Percentiles rank a stretch among this genome's conserved stretches.
These are phyloP conservation scores for Scaptomyza polygonia DNA, from an alignment of 2,888 invertebrate species.

Conservation along the genomic window DNA sequence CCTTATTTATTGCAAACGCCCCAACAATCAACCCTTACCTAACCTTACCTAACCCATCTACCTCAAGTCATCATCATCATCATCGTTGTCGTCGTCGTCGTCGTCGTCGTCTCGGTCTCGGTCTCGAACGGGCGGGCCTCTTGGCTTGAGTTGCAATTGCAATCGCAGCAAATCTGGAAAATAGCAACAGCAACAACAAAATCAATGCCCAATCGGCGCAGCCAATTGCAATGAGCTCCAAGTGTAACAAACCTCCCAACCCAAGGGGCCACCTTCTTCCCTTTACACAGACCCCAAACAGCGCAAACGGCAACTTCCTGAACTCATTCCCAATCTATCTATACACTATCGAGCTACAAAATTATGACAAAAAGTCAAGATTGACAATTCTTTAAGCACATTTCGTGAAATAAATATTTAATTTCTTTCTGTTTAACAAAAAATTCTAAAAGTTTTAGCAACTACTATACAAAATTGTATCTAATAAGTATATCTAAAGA, in stretches of 20 bases:
- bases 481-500: too few relatives aligned
- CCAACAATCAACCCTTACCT: constrained; percentile 7
- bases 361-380: background rate
- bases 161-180: constrained; percentile 39
- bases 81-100: constrained; percentile 22
- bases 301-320: constrained; percentile 49
- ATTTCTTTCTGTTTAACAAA: too few relatives aligned
- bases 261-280: background rate
- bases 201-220: constrained; percentile 72
- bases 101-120: constrained; percentile 60
- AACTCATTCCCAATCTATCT: constrained; percentile 46
- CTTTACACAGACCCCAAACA: constrained; percentile 29
- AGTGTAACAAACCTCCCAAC: constrained; percentile 24
- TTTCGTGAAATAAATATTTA: too few relatives aligned
- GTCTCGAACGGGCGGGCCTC: constrained; percentile 58
- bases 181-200: constrained; percentile 59
- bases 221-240: constrained; percentile 53
- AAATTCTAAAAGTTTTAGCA: too few relatives aligned
- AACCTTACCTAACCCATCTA: constrained; percentile 5
- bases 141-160: constrained; percentile 71
- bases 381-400: too few relatives aligned
- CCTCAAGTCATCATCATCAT: constrained; percentile 53
- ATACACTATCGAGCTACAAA: background rate
- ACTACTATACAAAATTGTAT: too few relatives aligned
- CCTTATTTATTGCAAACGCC: constrained; percentile 77